phyloP scores from a whole-genome alignment of 2,797 vertebrate genomes.

The Oceanodroma leucorhoa region DNA sequence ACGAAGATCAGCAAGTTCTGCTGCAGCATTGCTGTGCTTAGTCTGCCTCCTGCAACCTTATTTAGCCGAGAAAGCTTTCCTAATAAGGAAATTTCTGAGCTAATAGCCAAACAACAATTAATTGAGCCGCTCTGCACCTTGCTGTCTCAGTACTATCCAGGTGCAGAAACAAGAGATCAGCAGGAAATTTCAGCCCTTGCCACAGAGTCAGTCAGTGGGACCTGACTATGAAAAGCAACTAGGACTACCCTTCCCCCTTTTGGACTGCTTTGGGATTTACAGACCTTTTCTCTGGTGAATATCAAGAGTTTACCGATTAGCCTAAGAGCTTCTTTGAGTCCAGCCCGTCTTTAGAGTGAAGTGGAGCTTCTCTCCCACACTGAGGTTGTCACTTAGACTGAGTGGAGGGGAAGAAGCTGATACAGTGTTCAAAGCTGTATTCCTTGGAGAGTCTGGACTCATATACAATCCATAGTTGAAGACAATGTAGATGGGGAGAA shows the following conservation, averaged over 20 bases:
- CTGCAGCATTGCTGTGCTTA: background rate
- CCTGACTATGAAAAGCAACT: background rate
- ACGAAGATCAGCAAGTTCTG: background rate
- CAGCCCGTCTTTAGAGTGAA: background rate
- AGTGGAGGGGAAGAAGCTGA: background rate
- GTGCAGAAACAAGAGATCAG: background rate
- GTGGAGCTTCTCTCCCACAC: background rate
- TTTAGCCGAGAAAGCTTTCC: background rate
- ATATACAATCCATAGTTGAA: background rate
- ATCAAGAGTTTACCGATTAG: background rate
- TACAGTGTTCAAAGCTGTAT: background rate
- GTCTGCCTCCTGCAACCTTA: background rate
- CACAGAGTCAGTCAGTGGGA: background rate
- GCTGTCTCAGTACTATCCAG: background rate
- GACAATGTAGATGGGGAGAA: background rate
- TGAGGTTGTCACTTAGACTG: background rate
- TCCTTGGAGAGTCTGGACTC: background rate
- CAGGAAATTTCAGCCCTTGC: background rate
- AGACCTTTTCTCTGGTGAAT: background rate
- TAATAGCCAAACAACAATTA: background rate
- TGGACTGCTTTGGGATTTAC: background rate
- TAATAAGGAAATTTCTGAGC: background rate
- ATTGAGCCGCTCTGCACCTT: background rate
- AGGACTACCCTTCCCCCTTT: background rate
- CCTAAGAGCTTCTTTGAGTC: background rate